Evolutionary conservation across 2,113 vertebrate species (phyloP).

Genomic region (Catharus bicknelli): DNA sequence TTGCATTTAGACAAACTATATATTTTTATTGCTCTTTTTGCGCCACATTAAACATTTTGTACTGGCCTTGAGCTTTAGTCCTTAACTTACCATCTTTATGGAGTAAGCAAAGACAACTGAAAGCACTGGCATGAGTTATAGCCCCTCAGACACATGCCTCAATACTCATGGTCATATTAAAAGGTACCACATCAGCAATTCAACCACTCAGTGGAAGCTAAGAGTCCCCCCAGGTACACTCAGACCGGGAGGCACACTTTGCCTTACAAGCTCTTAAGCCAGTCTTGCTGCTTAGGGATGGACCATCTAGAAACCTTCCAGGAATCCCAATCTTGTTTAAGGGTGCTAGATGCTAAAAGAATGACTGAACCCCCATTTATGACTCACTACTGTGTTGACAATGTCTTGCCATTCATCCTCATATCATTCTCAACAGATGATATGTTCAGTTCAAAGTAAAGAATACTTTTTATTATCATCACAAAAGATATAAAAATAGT

Average conservation of each 20-base stretch:
- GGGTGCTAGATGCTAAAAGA: neutral
- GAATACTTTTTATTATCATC: neutral
- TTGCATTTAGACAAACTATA: neutral
- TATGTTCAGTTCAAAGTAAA: neutral
- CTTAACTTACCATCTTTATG: neutral
- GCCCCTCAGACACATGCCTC: neutral
- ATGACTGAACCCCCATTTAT: neutral
- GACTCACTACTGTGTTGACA: neutral
- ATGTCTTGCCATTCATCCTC: neutral
- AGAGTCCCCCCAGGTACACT: neutral
- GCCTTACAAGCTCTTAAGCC: neutral
- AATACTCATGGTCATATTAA: neutral
- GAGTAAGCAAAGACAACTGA: neutral
- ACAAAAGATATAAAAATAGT: slow-evolving; percentile 10
- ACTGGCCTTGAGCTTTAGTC: neutral
- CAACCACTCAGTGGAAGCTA: neutral
- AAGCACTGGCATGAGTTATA: accelerated
- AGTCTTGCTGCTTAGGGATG: neutral
- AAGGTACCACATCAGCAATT: neutral
- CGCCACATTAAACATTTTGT: neutral
- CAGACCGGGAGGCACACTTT: neutral
- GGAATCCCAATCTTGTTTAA: neutral
- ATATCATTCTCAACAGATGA: neutral
- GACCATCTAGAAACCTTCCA: neutral
- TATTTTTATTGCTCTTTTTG: neutral